phyloP scores from a whole-genome alignment of 2,113 vertebrate species.

The Tretioscincus oriximinensis region DNA sequence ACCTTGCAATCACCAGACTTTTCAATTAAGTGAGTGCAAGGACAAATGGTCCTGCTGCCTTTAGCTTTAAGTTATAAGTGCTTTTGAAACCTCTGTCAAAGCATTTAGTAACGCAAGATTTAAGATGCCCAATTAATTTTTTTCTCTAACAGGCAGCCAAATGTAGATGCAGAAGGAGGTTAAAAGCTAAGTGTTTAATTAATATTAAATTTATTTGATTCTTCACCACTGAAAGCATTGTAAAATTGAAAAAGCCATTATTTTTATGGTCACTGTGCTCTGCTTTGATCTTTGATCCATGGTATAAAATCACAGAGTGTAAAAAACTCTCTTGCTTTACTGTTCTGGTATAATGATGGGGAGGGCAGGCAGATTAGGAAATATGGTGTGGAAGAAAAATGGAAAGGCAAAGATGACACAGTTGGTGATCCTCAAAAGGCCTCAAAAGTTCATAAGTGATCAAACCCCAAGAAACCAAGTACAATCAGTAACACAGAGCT shows the following conservation, averaged over 20 bases:
- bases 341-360: constrained; percentile 55
- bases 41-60: constrained; percentile 58
- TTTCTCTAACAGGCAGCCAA: constrained; percentile 77
- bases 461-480: background rate
- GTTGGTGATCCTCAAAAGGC: background rate
- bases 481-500: background rate
- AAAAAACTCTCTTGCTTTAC: constrained; percentile 65
- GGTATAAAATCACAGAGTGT: constrained; percentile 68
- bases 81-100: constrained; percentile 73
- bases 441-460: background rate
- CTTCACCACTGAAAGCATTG: constrained; percentile 78
- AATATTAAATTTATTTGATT: constrained; percentile 86
- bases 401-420: background rate
- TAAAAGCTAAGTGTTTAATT: constrained; percentile 86
- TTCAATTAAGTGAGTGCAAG: constrained; percentile 73
- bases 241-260: constrained; percentile 83
- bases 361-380: background rate
- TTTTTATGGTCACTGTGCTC: constrained; percentile 77
- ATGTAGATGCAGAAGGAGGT: constrained; percentile 78
- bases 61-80: constrained; percentile 70
- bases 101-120: constrained; percentile 75
- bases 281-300: constrained; percentile 79
- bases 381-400: background rate
- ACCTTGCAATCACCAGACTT: constrained; percentile 35
- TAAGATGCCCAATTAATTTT: constrained; percentile 80